Percentiles rank a stretch among this genome's conserved stretches.
phyloP scores from a whole-genome alignment of 2,797 vertebrate genomes.

The Dicrostonyx torquatus region DNA sequence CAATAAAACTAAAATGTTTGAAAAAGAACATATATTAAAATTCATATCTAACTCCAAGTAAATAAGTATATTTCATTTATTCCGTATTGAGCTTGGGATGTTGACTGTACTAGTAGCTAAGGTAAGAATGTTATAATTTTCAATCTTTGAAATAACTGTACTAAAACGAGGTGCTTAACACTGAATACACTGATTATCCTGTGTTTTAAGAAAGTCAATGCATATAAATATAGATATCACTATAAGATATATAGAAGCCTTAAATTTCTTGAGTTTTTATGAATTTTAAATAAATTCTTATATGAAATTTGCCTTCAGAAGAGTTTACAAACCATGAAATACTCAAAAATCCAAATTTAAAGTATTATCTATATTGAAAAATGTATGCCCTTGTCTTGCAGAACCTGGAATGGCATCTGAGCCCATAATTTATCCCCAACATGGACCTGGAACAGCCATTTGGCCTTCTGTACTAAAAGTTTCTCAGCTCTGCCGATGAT shows the following conservation, averaged over 20 bases:
- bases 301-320: slow-evolving; percentile 38
- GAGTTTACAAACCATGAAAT: not conserved
- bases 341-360: not conserved
- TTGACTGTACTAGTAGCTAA: not conserved
- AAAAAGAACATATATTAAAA: not conserved
- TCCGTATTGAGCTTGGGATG: not conserved
- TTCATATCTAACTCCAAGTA: slow-evolving; percentile 15
- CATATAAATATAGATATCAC: not conserved
- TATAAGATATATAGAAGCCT: not conserved
- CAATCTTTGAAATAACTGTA: slow-evolving; percentile 31
- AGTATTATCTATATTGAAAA: not conserved
- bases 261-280: slow-evolving; percentile 9
- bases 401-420: not conserved
- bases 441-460: slow-evolving; percentile 38
- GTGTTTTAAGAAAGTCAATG: not conserved
- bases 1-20: slow-evolving; percentile 30
- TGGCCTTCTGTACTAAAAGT: not conserved
- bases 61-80: not conserved
- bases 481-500: slow-evolving; percentile 33
- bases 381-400: not conserved
- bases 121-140: not conserved
- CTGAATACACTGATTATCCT: not conserved
- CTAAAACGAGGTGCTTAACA: not conserved
- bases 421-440: not conserved
- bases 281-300: slow-evolving; percentile 42